Evolutionary conservation across 2,888 invertebrate genomes (phyloP), one percentile per base, ranked within the genome.

Genomic region (Choristoneura rosaceana): DNA sequence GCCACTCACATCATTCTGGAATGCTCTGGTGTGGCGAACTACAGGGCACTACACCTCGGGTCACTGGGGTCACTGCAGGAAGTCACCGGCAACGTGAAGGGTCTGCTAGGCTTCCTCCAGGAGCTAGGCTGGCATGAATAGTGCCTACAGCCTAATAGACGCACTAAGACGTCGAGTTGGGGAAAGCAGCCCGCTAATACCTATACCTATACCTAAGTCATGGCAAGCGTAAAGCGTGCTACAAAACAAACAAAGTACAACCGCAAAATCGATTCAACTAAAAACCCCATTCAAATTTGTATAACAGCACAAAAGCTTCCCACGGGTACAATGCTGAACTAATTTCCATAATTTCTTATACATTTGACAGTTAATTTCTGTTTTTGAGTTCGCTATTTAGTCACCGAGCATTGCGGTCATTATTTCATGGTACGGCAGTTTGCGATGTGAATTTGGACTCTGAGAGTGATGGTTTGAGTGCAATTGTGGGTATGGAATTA

Each of bases 331-430:
- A 59, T 52, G 59, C 12, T 4, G 38, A 15, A 50, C 58, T 69
- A 73, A 73, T 73, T 73, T 69, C 63, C 66, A 64, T 69, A 65
- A 75, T 73, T 76, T 74, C 67, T 74, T 71, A 63, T 70, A 68
- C 60, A 58, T 76, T 74, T 76, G 76, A 75, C 77, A 76, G 74
- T 69, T 77, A 76, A 76, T 77, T 77, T 77, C 60, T 69, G 70
- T 74, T 70, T 74, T 74, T 70, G 77, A 77, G 71, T 75, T 70
- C 65, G 70, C 70, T 74, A 73, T 75, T 77, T 75, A 74, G 50
- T 43, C 55, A 62, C 41, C 25, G 69, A 61, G 58, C 74, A 66
- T 74, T 68, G 50, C 14, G 43, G 58, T 60, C 64, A 73, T 73
- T 73, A 69, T 73, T 73, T 60, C 59, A 73, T 34, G 73, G 63